phyloP scores from a whole-genome alignment of 2,797 vertebrate species.

The Melopsittacus undulatus region DNA sequence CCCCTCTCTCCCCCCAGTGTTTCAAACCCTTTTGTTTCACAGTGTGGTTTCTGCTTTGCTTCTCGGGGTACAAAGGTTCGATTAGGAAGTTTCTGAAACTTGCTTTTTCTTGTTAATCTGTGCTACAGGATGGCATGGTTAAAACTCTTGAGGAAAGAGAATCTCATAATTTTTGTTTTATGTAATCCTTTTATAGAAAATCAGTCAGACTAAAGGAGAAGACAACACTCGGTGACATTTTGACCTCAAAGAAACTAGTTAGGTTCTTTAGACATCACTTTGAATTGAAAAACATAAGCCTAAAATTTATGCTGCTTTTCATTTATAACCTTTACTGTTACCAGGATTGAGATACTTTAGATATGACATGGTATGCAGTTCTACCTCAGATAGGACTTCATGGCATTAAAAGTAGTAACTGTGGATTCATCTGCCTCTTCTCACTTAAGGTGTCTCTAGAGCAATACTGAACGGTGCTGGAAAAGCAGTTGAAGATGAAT shows the following conservation, averaged over 20 bases:
- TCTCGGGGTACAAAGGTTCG: background rate
- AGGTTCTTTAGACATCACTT: background rate
- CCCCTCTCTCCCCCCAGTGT: background rate
- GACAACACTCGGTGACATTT: background rate
- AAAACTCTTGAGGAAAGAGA: background rate
- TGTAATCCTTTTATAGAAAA: background rate
- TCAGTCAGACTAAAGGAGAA: background rate
- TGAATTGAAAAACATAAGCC: background rate
- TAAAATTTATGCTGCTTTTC: background rate
- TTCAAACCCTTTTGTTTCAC: background rate
- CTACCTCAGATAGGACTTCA: background rate
- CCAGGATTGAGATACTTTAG: background rate
- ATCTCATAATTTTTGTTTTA: background rate
- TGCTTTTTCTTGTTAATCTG: background rate
- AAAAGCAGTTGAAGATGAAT: constrained; percentile 77
- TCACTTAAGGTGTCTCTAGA: constrained; percentile 86
- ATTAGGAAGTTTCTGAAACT: background rate
- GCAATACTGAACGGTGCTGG: constrained; percentile 88
- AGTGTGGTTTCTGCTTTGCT: background rate
- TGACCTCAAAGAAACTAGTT: background rate
- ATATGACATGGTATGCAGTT: background rate
- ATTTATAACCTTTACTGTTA: background rate
- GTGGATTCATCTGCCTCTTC: background rate
- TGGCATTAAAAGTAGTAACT: background rate
- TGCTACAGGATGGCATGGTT: background rate